phyloP scores from a whole-genome alignment of 2,113 vertebrate genomes.

The Sebastes schlegelii region DNA sequence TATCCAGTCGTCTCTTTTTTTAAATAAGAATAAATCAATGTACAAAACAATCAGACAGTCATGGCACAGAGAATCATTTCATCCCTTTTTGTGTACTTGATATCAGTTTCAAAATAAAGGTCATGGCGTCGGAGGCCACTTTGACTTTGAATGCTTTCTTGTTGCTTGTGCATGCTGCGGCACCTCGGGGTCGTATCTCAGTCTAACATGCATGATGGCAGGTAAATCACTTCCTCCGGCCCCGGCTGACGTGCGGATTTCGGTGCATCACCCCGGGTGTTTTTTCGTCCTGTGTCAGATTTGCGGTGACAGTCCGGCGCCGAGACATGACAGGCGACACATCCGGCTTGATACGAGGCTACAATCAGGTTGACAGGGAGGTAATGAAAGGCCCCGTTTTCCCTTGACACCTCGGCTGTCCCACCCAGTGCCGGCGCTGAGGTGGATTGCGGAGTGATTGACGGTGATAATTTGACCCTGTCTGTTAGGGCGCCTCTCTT shows the following conservation, averaged over 20 bases:
- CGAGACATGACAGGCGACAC: slow-evolving; percentile 70
- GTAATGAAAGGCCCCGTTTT: slow-evolving; percentile 67
- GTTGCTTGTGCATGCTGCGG: slow-evolving; percentile 6
- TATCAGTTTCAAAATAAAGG: neutral
- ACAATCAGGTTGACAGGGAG: slow-evolving; percentile 66
- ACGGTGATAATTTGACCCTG: slow-evolving; percentile 65
- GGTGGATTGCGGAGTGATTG: slow-evolving; percentile 56
- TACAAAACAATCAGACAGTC: neutral
- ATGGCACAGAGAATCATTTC: neutral
- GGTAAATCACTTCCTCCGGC: slow-evolving; percentile 43
- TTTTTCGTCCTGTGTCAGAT: slow-evolving; percentile 65
- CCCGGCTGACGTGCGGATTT: slow-evolving; percentile 8
- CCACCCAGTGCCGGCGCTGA: slow-evolving; percentile 12
- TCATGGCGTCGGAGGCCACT: neutral
- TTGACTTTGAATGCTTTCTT: neutral
- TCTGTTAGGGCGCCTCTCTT: slow-evolving; percentile 34
- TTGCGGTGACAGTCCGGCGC: slow-evolving; percentile 57
- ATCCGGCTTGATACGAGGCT: slow-evolving; percentile 57
- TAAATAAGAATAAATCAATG: neutral
- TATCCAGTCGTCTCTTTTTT: neutral
- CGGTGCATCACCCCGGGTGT: slow-evolving; percentile 28
- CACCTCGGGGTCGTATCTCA: neutral
- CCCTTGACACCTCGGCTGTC: slow-evolving; percentile 36
- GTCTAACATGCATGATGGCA: slow-evolving; percentile 17
- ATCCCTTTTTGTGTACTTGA: neutral